Conservation (phyloP, 2,113 vertebrate genomes). For the Dinomys branickii region DNA sequence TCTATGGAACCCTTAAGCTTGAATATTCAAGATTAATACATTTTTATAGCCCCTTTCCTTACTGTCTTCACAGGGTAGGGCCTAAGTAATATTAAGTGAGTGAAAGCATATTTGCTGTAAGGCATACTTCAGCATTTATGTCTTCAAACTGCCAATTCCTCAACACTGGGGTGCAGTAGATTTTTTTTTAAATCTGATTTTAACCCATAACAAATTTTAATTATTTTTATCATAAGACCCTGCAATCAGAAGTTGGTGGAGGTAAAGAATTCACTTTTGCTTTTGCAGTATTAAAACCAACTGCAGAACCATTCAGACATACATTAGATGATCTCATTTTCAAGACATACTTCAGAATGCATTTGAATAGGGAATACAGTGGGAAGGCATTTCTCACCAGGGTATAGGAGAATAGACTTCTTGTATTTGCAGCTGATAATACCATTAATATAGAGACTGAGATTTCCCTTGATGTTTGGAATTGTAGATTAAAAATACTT, state of each 20-base stretch:
- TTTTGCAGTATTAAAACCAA: conserved; percentile 19
- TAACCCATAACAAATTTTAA: not conserved
- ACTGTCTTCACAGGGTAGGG: not conserved
- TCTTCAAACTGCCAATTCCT: not conserved
- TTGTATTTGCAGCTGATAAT: not conserved
- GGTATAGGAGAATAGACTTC: not conserved
- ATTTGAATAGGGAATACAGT: not conserved
- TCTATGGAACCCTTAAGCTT: not conserved
- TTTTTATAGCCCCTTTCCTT: not conserved
- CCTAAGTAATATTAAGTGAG: not conserved
- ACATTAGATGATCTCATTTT: conserved; percentile 35
- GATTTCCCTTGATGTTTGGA: not conserved
- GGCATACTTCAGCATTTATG: not conserved
- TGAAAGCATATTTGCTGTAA: not conserved
- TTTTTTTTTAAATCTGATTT: not conserved
- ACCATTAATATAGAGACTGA: not conserved
- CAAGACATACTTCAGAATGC: not conserved
- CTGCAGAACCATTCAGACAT: not conserved
- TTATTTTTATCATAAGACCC: not conserved
- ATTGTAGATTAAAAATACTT: conserved; percentile 5
- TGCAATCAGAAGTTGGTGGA: not conserved
- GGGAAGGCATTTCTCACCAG: not conserved
- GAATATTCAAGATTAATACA: not conserved
- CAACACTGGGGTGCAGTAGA: not conserved
- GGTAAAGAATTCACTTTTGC: not conserved